These are phyloP conservation scores for Pagrus major DNA, from an alignment of 2,113 vertebrate species.

Conservation along the genomic window DNA sequence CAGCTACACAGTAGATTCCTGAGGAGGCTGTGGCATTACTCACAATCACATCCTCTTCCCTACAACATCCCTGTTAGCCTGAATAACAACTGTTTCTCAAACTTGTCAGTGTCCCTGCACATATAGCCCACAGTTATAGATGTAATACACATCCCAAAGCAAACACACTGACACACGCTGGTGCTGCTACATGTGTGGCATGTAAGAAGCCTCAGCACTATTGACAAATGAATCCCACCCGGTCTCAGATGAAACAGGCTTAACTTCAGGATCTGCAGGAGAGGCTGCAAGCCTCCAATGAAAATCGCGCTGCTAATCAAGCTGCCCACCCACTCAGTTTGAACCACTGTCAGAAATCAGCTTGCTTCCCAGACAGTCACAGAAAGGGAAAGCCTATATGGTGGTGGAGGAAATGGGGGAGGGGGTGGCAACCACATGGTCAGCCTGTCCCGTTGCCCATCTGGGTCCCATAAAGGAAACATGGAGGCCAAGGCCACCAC, in stretches of 20 bases:
- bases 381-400: constrained; percentile 36
- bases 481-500: constrained; percentile 79
- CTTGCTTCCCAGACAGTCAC: constrained; percentile 9
- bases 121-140: not conserved
- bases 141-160: not conserved
- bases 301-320: constrained; percentile 21
- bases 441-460: constrained; percentile 82
- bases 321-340: not conserved
- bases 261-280: constrained; percentile 5
- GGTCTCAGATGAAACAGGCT: not conserved
- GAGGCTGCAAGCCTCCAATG: constrained; percentile 19
- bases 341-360: constrained; percentile 29
- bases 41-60: constrained; percentile 21
- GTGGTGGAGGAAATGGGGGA: constrained; percentile 61
- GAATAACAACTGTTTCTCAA: not conserved
- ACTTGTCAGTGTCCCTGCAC: not conserved
- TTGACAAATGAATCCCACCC: constrained; percentile 4
- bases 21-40: constrained; percentile 1
- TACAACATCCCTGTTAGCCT: not conserved
- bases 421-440: constrained; percentile 82
- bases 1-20: constrained; percentile 27
- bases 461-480: constrained; percentile 84
- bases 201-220: not conserved
- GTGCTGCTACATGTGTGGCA: constrained; percentile 1
- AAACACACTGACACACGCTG: not conserved